phyloP scores from a whole-genome alignment of 2,797 vertebrate genomes.

The Austrolebias charrua region DNA sequence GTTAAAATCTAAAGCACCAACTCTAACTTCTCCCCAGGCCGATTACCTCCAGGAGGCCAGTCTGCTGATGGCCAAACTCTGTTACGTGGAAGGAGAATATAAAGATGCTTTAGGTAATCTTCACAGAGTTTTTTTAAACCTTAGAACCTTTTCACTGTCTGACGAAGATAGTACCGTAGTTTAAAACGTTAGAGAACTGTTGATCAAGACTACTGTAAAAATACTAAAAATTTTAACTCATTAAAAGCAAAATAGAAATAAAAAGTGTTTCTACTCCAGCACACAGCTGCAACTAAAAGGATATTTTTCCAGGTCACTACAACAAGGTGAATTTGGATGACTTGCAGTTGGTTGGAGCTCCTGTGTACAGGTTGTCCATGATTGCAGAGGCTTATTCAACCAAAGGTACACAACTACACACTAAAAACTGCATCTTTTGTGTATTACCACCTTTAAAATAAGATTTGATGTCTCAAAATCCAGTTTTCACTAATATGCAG shows the following conservation, averaged over 20 bases:
- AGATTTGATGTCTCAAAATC: neutral
- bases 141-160: neutral
- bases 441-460: neutral
- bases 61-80: constrained; percentile 92
- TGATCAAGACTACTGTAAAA: neutral
- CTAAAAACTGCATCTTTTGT: neutral
- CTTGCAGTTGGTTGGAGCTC: constrained; percentile 85
- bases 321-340: constrained; percentile 86
- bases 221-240: neutral
- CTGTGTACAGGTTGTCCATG: constrained; percentile 91
- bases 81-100: constrained; percentile 94
- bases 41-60: constrained; percentile 94
- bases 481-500: constrained; percentile 6
- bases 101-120: constrained; percentile 81
- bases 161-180: neutral
- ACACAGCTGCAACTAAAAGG: neutral
- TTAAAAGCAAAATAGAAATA: neutral
- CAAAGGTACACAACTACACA: constrained; percentile 81
- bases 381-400: constrained; percentile 96
- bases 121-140: neutral
- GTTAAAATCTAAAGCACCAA: neutral
- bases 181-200: neutral
- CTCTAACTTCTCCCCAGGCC: constrained; percentile 69
- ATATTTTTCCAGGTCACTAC: constrained; percentile 80
- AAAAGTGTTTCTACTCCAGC: neutral